Percentiles rank a stretch among this genome's conserved stretches.
Evolutionary conservation across 2,113 vertebrate species (phyloP).

Genomic region (Hoplias malabaricus): DNA sequence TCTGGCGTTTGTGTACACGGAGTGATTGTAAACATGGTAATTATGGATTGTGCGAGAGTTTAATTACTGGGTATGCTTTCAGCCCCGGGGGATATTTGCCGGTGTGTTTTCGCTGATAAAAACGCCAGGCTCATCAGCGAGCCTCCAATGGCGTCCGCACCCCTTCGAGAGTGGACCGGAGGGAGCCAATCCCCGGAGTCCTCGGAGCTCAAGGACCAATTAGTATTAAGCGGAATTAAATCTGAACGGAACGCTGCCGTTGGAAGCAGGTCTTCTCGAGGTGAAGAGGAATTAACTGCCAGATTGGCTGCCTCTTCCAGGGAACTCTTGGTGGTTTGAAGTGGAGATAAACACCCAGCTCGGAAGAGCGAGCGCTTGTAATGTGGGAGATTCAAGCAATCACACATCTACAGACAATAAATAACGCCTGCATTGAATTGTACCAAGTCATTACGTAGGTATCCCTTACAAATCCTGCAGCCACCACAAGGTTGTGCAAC

Average conservation of each 20-base stretch:
- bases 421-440: background rate
- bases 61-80: conserved; percentile 76
- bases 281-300: conserved; percentile 74
- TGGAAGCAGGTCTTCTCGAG: conserved; percentile 75
- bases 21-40: conserved; percentile 82
- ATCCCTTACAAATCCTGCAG: background rate
- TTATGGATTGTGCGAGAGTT: conserved; percentile 80
- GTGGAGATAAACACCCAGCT: background rate
- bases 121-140: conserved; percentile 72
- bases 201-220: conserved; percentile 75
- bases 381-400: background rate
- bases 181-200: conserved; percentile 69
- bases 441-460: background rate
- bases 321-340: background rate
- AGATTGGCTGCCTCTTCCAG: conserved; percentile 48
- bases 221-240: conserved; percentile 82
- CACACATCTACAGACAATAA: background rate
- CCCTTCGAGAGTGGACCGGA: conserved; percentile 72
- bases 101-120: conserved; percentile 78
- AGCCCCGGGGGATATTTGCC: conserved; percentile 70
- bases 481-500: background rate
- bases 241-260: conserved; percentile 74
- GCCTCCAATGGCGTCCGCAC: conserved; percentile 68
- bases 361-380: background rate
- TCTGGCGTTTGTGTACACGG: conserved; percentile 61